phyloP scores from a whole-genome alignment of 2,113 vertebrate genomes.

The Alouatta palliata region DNA sequence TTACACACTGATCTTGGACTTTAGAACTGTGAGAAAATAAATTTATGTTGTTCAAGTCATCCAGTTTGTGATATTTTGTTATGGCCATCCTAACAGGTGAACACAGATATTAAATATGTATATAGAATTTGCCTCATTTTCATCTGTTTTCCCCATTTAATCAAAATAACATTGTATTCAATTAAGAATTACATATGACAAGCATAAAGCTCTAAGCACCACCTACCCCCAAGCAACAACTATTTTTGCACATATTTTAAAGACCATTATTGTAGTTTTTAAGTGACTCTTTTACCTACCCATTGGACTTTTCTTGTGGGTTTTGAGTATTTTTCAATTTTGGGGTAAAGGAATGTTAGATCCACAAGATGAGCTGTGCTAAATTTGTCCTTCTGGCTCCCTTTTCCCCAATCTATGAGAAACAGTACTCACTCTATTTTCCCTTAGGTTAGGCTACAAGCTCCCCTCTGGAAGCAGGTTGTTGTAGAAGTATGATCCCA shows the following conservation, averaged over 20 bases:
- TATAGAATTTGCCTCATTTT: neutral
- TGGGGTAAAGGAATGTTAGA: neutral
- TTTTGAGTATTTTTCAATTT: slow-evolving; percentile 19
- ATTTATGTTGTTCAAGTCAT: neutral
- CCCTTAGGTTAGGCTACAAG: neutral
- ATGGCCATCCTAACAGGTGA: neutral
- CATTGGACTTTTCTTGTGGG: neutral
- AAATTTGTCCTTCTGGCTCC: neutral
- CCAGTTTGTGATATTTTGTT: neutral
- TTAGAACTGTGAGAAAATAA: neutral
- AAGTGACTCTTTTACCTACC: neutral
- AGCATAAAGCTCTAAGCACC: neutral
- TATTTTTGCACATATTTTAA: neutral
- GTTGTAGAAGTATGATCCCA: neutral
- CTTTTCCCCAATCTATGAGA: neutral
- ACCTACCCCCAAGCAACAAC: accelerated
- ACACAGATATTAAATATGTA: neutral
- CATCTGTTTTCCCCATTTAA: neutral
- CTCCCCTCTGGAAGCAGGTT: neutral
- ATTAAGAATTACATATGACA: neutral
- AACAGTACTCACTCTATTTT: neutral
- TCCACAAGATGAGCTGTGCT: neutral
- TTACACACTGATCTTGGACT: neutral
- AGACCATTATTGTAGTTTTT: neutral
- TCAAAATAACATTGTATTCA: neutral